Evolutionary conservation across 2,888 invertebrate species (phyloP), one percentile per base, ranked within the genome.

Genomic region (Epirrhoe alternata): DNA sequence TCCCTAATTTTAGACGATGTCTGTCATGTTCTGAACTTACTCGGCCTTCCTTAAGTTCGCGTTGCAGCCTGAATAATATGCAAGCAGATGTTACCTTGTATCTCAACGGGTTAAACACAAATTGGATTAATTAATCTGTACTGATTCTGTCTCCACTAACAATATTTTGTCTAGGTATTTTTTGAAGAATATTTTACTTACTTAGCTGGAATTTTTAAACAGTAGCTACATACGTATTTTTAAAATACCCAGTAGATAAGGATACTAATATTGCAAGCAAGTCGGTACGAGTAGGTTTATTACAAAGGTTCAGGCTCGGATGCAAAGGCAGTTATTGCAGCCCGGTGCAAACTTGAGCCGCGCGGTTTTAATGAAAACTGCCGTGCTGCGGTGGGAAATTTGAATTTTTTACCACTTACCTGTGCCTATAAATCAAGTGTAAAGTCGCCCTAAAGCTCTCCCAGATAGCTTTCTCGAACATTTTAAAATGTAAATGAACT

Each of bases 341-440:
- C 77, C 80, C 80, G 85, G 80, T 78, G 83, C 80, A 80, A 84
- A 80, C 80, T 84, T 80, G 35, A 68, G 74, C 69, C 72, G 67
- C 72, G 67, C 76, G 77, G 77, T 77, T 79, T 82, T 85, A 78
- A 85, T 84, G 78, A 81, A 75, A 81, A 79, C 79, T 79, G 80
- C 81, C 78, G 73, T 70, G 66, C 62, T 66, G 77, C 76, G 79
- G 81, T 70, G 79, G 70, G 70, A 85, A 91, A 92, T 92, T 92
- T 92, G 84, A 92, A 92, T 91, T 89, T 92, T 91, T 90, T 89
- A 81, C 86, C 90, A 87, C 87, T 92, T 91, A 90, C 90, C 90
- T 92, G 87, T 74, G 88, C 85, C 87, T 90, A 90, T 92, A 92
- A 92, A 92, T 92, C 91, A 92, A 85, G 78, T 79, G 86, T 75